These are phyloP conservation scores for Distichodus sexfasciatus DNA, from an alignment of 2,797 vertebrate genomes.

Conservation along the genomic window DNA sequence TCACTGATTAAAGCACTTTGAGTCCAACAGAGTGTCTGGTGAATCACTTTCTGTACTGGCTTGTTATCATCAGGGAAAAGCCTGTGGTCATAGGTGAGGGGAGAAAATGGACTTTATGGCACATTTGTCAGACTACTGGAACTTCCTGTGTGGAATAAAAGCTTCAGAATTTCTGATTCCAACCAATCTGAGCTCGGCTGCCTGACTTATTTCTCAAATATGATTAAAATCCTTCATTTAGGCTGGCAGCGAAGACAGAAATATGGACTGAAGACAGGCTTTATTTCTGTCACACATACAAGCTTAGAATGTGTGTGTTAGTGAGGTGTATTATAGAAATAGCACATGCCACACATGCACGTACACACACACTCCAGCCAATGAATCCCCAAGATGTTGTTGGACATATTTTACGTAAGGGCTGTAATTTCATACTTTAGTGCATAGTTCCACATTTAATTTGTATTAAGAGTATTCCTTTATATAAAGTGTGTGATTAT, in stretches of 20 bases:
- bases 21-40: not conserved
- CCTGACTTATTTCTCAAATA: slow-evolving; percentile 33
- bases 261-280: slow-evolving; percentile 18
- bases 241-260: slow-evolving; percentile 19
- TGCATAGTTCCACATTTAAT: too few relatives aligned
- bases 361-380: not conserved
- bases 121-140: slow-evolving; percentile 31
- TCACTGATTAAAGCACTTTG: slow-evolving; percentile 14
- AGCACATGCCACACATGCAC: not conserved
- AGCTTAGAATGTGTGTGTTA: not conserved
- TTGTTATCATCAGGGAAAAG: not conserved
- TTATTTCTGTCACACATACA: not conserved
- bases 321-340: not conserved
- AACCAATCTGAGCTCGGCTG: slow-evolving; percentile 10
- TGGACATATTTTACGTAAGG: too few relatives aligned
- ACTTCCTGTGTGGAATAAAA: slow-evolving; percentile 1
- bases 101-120: slow-evolving; percentile 30
- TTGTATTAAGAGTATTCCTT: too few relatives aligned
- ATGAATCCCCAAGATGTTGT: too few relatives aligned
- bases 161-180: not conserved
- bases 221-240: slow-evolving; percentile 52
- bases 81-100: not conserved
- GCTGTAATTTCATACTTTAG: too few relatives aligned
- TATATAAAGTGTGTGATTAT: too few relatives aligned
- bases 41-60: not conserved